Evolutionary conservation across 1,140 invertebrate genomes (phyloP), one percentile per base, ranked within the genome.

Genomic region (Lasaia peninsularis): DNA sequence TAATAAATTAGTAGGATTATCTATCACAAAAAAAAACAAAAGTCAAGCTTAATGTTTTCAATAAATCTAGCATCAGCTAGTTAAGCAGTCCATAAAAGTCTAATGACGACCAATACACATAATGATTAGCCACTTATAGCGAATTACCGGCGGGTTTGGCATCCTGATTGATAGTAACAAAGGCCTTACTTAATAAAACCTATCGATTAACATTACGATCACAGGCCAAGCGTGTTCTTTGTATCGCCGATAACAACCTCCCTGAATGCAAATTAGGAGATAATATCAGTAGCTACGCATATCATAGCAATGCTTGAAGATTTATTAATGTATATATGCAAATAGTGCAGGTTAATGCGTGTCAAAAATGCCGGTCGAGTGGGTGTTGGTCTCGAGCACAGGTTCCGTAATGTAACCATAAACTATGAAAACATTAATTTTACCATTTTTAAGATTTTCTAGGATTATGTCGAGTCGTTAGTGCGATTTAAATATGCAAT

Each of bases 131-230:
- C 14, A 18, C 14, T 9, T 40, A 18, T 40, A 40, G 37, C 37
- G 37, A 40, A 40, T 40, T 40, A 40, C 37, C 12, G n/a, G 14
- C 35, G 14, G 16, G 35, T 18, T 40, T 18, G 35, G 35, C 35
- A 40, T 40, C 16, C 35, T 40, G 16, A 40, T 40, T 40, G 16
- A 40, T 40, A 40, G 35, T 40, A 28, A 40, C 35, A 40, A 40
- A 59, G 63, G 56, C 60, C 62, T 58, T 52, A 63, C 65, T 62
- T 58, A 28, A 28, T 28, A 65, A 60, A 63, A 62, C 61, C 71
- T 60, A 69, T 48, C 58, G 63, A 78, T 86, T 86, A 78, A 68
- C 63, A 86, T 82, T 82, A 73, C 62, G 63, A 71, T 82, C 79
- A 81, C 78, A 78, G 18, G 65, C 28, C 68, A 18, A 44, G 69